Evolutionary conservation across 2,888 invertebrate genomes (phyloP).

Genomic region (Mystacides longicornis): DNA sequence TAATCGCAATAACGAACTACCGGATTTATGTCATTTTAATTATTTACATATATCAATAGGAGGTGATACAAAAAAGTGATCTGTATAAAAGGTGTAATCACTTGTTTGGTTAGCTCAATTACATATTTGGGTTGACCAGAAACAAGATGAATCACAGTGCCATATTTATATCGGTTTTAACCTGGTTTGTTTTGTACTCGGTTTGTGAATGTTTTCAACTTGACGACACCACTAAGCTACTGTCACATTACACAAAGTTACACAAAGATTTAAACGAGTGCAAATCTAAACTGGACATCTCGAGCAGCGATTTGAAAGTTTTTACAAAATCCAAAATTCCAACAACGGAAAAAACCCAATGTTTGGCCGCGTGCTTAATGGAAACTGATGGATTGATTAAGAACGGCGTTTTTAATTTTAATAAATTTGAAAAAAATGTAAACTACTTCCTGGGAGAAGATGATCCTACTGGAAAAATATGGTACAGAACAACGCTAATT

Average conservation of each 20-base stretch:
- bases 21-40: too few relatives aligned
- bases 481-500: constrained; percentile 10
- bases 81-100: too few relatives aligned
- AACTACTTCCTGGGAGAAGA: constrained; percentile 16
- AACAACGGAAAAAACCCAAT: constrained; percentile 40
- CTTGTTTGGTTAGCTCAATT: too few relatives aligned
- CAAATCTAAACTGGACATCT: constrained; percentile 42
- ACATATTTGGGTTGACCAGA: too few relatives aligned
- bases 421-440: constrained; percentile 2
- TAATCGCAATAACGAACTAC: too few relatives aligned
- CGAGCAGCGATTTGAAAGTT: constrained; percentile 43
- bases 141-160: too few relatives aligned
- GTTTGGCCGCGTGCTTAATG: constrained; percentile 46
- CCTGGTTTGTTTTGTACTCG: too few relatives aligned
- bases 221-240: neutral
- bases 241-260: neutral
- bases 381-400: constrained; percentile 45
- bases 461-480: constrained; percentile 13
- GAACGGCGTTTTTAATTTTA: constrained; percentile 38
- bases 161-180: too few relatives aligned
- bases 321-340: constrained; percentile 45
- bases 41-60: too few relatives aligned
- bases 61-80: too few relatives aligned
- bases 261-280: constrained; percentile 28
- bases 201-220: too few relatives aligned